Conservation (phyloP, 2,797 vertebrate species). For the Acanthurus tractus region DNA sequence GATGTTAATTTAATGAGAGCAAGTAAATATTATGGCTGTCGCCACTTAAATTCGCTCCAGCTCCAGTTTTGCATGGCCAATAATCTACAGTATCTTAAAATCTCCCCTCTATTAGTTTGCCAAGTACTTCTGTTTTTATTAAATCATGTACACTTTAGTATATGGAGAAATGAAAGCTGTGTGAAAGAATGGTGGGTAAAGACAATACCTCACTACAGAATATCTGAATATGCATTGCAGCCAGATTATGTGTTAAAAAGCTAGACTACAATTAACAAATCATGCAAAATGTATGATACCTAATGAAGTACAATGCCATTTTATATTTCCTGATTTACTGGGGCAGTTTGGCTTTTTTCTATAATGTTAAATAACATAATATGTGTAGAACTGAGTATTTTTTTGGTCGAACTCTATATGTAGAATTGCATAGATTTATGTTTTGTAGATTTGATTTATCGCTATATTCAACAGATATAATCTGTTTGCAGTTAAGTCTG, state of each 20-base stretch:
- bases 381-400: neutral
- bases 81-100: slow-evolving; percentile 2
- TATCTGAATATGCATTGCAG: slow-evolving; percentile 4
- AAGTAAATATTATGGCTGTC: slow-evolving; percentile 41
- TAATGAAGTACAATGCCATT: slow-evolving; percentile 11
- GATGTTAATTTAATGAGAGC: slow-evolving; percentile 61
- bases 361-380: neutral
- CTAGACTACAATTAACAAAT: neutral
- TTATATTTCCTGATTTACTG: slow-evolving; percentile 4
- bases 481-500: neutral
- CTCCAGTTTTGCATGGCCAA: slow-evolving; percentile 2
- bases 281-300: neutral
- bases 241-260: neutral
- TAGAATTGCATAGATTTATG: neutral
- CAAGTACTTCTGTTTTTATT: neutral
- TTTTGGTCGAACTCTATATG: neutral
- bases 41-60: slow-evolving; percentile 35
- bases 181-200: neutral
- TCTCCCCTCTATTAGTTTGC: neutral
- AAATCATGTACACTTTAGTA: neutral
- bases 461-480: neutral
- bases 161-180: slow-evolving; percentile 1
- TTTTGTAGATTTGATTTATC: neutral
- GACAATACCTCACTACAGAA: slow-evolving; percentile 16
- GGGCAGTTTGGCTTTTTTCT: slow-evolving; percentile 24